These are phyloP conservation scores for Furnarius figulus DNA, from an alignment of 2,113 vertebrate genomes.

Conservation along the genomic window DNA sequence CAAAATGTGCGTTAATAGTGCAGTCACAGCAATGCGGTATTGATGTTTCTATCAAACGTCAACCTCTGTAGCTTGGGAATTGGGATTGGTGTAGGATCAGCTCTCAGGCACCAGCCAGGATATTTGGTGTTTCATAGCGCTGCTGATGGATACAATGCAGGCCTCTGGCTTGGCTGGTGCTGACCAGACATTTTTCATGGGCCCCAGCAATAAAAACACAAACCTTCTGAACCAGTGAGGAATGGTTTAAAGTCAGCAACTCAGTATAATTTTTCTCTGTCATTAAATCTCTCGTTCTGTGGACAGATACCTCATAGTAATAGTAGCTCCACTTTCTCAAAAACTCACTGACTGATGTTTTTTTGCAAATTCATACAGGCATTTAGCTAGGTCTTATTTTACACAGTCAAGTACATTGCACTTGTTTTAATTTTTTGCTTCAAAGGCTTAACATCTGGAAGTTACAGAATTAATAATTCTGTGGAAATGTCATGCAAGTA, in stretches of 20 bases:
- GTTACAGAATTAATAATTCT: slow-evolving; percentile 6
- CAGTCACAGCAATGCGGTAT: neutral
- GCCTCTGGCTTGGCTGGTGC: neutral
- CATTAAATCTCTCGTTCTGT: slow-evolving; percentile 1
- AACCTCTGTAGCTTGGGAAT: neutral
- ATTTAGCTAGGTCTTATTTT: slow-evolving; percentile 60
- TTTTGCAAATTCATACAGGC: slow-evolving; percentile 30
- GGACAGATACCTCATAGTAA: neutral
- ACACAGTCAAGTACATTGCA: slow-evolving; percentile 39
- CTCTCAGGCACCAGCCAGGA: neutral
- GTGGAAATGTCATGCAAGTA: slow-evolving; percentile 23
- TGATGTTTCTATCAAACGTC: neutral
- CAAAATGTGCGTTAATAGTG: neutral
- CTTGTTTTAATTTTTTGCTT: slow-evolving; percentile 70
- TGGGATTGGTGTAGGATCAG: neutral
- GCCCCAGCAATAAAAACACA: neutral
- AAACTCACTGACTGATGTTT: slow-evolving; percentile 43
- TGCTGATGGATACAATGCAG: neutral
- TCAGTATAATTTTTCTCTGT: slow-evolving; percentile 3
- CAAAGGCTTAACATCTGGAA: slow-evolving; percentile 62
- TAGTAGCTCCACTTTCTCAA: slow-evolving; percentile 17
- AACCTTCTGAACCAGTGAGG: neutral
- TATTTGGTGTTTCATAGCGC: neutral
- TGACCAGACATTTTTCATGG: neutral
- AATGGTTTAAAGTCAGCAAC: neutral